These are phyloP conservation scores for Podabrus alpinus DNA, from an alignment of 2,888 invertebrate genomes.

Conservation along the genomic window DNA sequence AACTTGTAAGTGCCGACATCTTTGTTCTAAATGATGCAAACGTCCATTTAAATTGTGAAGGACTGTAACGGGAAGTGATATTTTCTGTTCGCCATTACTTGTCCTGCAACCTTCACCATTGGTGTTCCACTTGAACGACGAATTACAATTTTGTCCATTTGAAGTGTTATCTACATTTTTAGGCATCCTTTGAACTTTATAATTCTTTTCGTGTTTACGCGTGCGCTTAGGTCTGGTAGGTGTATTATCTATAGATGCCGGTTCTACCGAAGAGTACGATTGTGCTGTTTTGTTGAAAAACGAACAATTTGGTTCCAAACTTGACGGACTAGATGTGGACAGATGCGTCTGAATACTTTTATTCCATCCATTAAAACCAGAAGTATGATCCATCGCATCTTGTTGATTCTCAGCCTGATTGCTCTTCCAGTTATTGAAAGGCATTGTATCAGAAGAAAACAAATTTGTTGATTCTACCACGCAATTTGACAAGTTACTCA, in stretches of 20 bases:
- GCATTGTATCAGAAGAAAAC: constrained; percentile 47
- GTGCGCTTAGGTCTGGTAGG: constrained; percentile 52
- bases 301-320: constrained; percentile 1
- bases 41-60: constrained; percentile 49
- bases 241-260: constrained; percentile 38
- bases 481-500: constrained; percentile 48
- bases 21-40: constrained; percentile 61
- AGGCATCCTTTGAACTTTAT: constrained; percentile 37
- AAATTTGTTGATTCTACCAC: constrained; percentile 50
- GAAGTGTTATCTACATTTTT: constrained; percentile 43
- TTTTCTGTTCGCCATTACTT: constrained; percentile 40
- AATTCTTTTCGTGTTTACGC: constrained; percentile 50
- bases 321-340: constrained; percentile 13
- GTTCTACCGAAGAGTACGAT: constrained; percentile 41
- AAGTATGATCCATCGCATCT: constrained; percentile 24
- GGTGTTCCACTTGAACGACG: neutral
- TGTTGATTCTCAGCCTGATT: constrained; percentile 1
- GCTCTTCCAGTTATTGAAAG: constrained; percentile 37
- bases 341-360: constrained; percentile 26
- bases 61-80: constrained; percentile 45
- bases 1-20: constrained; percentile 65
- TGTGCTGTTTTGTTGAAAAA: constrained; percentile 22
- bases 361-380: constrained; percentile 38
- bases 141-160: neutral
- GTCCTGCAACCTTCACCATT: neutral